Evolutionary conservation across 2,888 invertebrate species (phyloP).

Genomic region (Apamea anceps): DNA sequence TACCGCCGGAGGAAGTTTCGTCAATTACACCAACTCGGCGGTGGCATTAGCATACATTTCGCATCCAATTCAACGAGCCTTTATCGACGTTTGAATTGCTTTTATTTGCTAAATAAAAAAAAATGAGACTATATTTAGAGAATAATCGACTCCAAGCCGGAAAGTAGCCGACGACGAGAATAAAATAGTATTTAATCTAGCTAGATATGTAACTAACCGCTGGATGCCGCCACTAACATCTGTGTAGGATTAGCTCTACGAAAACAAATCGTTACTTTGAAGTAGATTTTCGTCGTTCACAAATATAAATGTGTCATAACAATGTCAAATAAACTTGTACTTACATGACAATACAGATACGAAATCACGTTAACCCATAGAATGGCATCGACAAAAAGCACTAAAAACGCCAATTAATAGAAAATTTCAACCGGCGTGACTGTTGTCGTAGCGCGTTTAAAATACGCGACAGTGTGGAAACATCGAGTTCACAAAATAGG

Average conservation of each 20-base stretch:
- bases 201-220: constrained; percentile 49
- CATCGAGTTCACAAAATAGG: constrained; percentile 68
- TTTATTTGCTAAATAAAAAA: constrained; percentile 86
- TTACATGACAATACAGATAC: constrained; percentile 77
- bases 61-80: constrained; percentile 80
- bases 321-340: constrained; percentile 73
- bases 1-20: constrained; percentile 83
- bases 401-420: constrained; percentile 87
- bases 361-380: constrained; percentile 77
- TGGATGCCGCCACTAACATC: constrained; percentile 53
- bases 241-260: constrained; percentile 64
- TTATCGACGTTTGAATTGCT: constrained; percentile 82
- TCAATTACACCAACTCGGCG: constrained; percentile 81
- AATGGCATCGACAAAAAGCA: constrained; percentile 79
- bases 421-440: constrained; percentile 83
- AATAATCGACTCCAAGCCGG: constrained; percentile 69
- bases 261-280: constrained; percentile 69
- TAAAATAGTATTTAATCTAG: constrained; percentile 65
- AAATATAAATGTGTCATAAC: constrained; percentile 74
- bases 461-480: constrained; percentile 76
- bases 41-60: constrained; percentile 86
- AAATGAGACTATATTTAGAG: constrained; percentile 79
- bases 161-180: constrained; percentile 62
- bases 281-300: constrained; percentile 68
- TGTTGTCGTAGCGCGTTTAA: constrained; percentile 80